Conservation (phyloP, 2,797 vertebrate species). For the Gambusia yucatana region DNA sequence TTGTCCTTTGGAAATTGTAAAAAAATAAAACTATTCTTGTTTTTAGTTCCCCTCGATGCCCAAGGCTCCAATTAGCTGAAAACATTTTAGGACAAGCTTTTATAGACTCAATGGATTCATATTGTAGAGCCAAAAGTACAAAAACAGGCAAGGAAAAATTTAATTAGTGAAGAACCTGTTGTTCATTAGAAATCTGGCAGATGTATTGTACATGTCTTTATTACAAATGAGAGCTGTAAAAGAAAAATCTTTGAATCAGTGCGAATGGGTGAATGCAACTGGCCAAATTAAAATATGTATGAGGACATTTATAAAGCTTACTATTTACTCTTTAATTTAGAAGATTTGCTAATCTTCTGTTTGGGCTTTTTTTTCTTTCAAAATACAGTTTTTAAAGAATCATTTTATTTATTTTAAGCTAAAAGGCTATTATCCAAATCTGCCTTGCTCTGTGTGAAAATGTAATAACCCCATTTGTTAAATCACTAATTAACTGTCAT, state of each 20-base stretch:
- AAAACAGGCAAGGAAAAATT: conserved; percentile 14
- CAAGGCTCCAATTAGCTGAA: conserved; percentile 39
- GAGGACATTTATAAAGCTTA: not conserved
- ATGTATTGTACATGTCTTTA: not conserved
- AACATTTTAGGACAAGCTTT: conserved; percentile 26
- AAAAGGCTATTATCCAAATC: not conserved
- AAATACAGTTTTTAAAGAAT: not conserved
- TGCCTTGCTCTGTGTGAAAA: not conserved
- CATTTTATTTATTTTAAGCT: not conserved
- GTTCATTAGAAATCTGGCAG: not conserved
- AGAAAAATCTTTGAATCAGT: not conserved
- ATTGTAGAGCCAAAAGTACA: conserved; percentile 8
- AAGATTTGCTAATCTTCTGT: not conserved
- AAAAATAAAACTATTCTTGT: conserved; percentile 40
- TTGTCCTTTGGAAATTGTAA: conserved; percentile 36
- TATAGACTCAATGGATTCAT: conserved; percentile 55
- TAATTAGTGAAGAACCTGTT: not conserved
- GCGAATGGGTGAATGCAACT: not conserved
- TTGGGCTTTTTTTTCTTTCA: not conserved
- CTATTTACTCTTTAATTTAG: not conserved
- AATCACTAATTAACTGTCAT: not conserved
- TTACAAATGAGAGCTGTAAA: not conserved
- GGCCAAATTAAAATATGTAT: not conserved
- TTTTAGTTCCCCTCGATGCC: conserved; percentile 24
- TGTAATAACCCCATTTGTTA: not conserved